phyloP scores from a whole-genome alignment of 2,888 invertebrate species.

The Acheta domesticus region DNA sequence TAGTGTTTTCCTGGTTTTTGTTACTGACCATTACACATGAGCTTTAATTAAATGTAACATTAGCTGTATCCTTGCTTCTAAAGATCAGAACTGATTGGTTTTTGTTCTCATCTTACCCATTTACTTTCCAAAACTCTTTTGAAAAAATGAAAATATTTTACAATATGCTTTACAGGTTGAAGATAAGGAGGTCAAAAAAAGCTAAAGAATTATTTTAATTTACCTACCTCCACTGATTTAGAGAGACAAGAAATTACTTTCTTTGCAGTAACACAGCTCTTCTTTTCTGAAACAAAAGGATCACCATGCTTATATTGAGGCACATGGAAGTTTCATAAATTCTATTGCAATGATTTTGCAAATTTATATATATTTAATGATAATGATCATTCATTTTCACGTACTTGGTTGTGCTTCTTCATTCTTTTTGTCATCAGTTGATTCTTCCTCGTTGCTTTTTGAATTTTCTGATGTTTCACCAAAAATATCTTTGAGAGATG shows the following conservation, averaged over 20 bases:
- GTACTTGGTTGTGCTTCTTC: neutral
- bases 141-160: too few species aligned
- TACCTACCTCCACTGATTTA: neutral
- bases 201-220: neutral
- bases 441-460: neutral
- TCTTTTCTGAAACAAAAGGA: neutral
- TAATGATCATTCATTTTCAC: neutral
- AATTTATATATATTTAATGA: neutral
- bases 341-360: neutral
- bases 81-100: too few species aligned
- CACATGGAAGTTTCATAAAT: neutral
- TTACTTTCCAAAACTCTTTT: too few species aligned
- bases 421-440: neutral
- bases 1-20: too few species aligned
- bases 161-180: too few species aligned
- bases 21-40: too few species aligned
- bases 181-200: too few species aligned
- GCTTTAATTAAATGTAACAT: too few species aligned
- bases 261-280: neutral
- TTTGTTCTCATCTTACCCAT: too few species aligned
- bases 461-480: neutral
- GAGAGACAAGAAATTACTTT: neutral
- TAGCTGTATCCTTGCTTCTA: too few species aligned
- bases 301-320: neutral
- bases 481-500: neutral